phyloP scores from a whole-genome alignment of 2,888 invertebrate species.

The Gerris lacustris region DNA sequence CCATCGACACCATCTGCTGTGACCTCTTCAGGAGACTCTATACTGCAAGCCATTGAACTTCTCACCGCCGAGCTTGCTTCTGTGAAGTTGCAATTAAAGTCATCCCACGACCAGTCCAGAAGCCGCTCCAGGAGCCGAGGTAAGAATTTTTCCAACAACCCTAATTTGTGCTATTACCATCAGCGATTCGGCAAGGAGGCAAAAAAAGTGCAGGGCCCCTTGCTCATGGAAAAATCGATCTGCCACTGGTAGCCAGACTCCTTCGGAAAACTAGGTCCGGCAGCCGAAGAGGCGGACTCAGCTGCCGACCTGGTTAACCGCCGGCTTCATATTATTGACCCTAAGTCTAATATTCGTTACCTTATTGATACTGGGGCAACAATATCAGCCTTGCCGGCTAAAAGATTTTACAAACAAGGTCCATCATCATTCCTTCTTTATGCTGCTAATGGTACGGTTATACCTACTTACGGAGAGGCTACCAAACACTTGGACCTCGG shows the following conservation, averaged over 20 bases:
- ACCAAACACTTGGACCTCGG: neutral
- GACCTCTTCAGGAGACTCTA: too few species aligned
- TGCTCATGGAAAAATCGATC: neutral
- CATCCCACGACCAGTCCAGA: too few species aligned
- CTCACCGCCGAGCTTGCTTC: too few species aligned
- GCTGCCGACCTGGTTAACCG: neutral
- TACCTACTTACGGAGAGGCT: neutral
- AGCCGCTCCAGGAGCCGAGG: too few species aligned
- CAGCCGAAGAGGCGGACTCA: neutral
- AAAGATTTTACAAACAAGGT: neutral
- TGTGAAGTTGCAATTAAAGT: too few species aligned
- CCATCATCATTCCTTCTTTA: neutral
- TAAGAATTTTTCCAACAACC: too few species aligned
- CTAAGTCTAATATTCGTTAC: slow-evolving; percentile 14
- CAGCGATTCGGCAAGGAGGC: neutral
- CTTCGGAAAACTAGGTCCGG: neutral
- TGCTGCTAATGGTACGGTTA: slow-evolving; percentile 13
- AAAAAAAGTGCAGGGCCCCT: neutral
- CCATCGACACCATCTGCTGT: too few species aligned
- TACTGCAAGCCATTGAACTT: too few species aligned
- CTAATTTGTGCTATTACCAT: neutral
- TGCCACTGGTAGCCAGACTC: neutral
- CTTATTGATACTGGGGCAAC: slow-evolving; percentile 22
- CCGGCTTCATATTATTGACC: slow-evolving; percentile 13
- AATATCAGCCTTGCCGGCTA: slow-evolving; percentile 17